Percentiles rank a stretch among this genome's conserved stretches.
These are phyloP conservation scores for Melozone crissalis DNA, from an alignment of 2,113 vertebrate genomes.

Conservation along the genomic window DNA sequence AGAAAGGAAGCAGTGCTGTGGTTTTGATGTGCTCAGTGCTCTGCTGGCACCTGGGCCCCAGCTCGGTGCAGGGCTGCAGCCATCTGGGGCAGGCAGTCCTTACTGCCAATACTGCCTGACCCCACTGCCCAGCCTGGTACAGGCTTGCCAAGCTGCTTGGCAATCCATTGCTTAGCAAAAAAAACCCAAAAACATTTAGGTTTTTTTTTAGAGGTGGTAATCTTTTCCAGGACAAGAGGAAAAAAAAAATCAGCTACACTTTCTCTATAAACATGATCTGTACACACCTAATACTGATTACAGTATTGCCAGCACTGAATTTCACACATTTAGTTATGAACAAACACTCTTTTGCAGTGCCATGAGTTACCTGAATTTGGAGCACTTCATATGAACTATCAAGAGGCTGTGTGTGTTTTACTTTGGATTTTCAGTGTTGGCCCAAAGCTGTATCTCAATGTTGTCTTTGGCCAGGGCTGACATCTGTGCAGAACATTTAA, in stretches of 20 bases:
- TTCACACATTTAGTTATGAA: not conserved
- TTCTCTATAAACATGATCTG: not conserved
- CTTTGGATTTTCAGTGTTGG: not conserved
- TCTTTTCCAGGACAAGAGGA: not conserved
- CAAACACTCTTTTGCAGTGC: not conserved
- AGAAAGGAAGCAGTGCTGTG: not conserved
- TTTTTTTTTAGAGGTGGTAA: not conserved
- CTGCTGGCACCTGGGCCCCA: conserved; percentile 28
- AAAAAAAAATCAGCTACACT: not conserved
- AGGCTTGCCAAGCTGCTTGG: conserved; percentile 29
- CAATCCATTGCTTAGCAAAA: not conserved
- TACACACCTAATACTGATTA: not conserved
- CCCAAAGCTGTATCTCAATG: not conserved
- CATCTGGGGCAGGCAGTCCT: conserved; percentile 45
- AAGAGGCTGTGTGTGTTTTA: not conserved
- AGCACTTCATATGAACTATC: not conserved
- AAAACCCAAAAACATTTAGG: not conserved
- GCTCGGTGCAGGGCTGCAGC: not conserved
- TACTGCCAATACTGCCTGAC: conserved; percentile 21
- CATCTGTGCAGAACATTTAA: not conserved
- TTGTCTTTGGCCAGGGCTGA: not conserved
- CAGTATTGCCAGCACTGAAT: not conserved
- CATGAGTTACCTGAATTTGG: not conserved
- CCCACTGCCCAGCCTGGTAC: not conserved
- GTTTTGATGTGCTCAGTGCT: not conserved